Evolutionary conservation across 2,113 vertebrate genomes (phyloP).

Genomic region (Himantopus leucocephalus): DNA sequence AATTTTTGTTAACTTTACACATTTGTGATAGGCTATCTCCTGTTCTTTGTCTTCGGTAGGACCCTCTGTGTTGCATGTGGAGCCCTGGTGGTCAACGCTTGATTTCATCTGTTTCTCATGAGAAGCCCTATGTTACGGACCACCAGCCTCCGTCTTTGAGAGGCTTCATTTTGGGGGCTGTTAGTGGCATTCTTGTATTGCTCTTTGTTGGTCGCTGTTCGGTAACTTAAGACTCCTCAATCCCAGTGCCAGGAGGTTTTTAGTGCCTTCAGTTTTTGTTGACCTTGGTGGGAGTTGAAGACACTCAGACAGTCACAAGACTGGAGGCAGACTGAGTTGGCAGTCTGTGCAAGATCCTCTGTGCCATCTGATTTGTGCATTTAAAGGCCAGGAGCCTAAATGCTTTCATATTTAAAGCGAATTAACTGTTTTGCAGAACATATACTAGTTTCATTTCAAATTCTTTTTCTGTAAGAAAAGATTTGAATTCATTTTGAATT

Average conservation of each 20-base stretch:
- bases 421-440: conserved; percentile 37
- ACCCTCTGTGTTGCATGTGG: neutral
- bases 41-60: neutral
- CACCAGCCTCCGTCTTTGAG: neutral
- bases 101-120: neutral
- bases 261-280: neutral
- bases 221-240: neutral
- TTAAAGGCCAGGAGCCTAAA: conserved; percentile 30
- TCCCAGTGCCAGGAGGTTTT: neutral
- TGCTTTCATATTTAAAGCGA: conserved; percentile 27
- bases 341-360: neutral
- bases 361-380: conserved; percentile 15
- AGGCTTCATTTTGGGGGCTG: neutral
- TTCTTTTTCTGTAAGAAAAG: neutral
- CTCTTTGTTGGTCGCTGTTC: neutral
- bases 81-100: neutral
- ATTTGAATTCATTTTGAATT: neutral
- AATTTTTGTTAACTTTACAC: neutral
- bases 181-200: neutral
- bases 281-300: conserved; percentile 21
- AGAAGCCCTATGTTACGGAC: neutral
- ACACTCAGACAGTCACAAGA: neutral
- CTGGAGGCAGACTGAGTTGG: neutral
- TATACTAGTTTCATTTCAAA: neutral
- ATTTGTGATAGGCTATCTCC: neutral